phyloP scores from a whole-genome alignment of 2,113 vertebrate genomes.

The Pseudolaguvia tuberculata region DNA sequence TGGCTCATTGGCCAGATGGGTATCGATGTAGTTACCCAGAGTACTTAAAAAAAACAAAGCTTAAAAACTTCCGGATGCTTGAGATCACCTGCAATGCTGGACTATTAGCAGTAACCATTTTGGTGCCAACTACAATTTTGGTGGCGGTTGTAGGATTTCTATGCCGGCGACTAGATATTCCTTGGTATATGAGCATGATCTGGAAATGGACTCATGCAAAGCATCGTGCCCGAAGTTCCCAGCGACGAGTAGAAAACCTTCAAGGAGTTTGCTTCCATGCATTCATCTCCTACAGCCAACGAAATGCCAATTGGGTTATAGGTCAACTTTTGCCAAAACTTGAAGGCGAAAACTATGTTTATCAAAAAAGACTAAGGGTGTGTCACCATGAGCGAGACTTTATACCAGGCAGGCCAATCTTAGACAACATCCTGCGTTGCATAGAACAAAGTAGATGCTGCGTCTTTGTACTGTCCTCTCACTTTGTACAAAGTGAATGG shows the following conservation, averaged over 20 bases:
- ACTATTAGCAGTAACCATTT: conserved; percentile 67
- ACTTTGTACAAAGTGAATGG: conserved; percentile 91
- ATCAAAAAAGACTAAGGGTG: conserved; percentile 58
- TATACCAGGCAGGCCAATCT: conserved; percentile 76
- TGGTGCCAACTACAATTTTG: conserved; percentile 60
- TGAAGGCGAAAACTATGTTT: conserved; percentile 60
- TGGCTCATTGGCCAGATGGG: conserved; percentile 71
- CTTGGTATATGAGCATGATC: conserved; percentile 82
- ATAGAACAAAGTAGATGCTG: conserved; percentile 84
- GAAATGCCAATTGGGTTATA: conserved; percentile 76
- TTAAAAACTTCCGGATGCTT: conserved; percentile 69
- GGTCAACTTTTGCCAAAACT: conserved; percentile 73
- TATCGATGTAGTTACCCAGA: conserved; percentile 79
- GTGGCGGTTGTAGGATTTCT: conserved; percentile 52
- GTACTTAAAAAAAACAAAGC: conserved; percentile 50
- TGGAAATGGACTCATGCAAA: conserved; percentile 82
- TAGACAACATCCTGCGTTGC: conserved; percentile 84
- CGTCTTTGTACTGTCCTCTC: conserved; percentile 81
- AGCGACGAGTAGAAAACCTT: conserved; percentile 49
- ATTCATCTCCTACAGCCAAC: conserved; percentile 85
- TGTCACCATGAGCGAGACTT: conserved; percentile 86
- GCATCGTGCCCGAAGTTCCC: conserved; percentile 59
- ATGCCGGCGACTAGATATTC: conserved; percentile 74
- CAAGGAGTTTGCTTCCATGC: conserved; percentile 73
- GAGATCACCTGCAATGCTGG: conserved; percentile 68